Conservation (phyloP, 2,888 invertebrate species). For the Geophilus truncorum region DNA sequence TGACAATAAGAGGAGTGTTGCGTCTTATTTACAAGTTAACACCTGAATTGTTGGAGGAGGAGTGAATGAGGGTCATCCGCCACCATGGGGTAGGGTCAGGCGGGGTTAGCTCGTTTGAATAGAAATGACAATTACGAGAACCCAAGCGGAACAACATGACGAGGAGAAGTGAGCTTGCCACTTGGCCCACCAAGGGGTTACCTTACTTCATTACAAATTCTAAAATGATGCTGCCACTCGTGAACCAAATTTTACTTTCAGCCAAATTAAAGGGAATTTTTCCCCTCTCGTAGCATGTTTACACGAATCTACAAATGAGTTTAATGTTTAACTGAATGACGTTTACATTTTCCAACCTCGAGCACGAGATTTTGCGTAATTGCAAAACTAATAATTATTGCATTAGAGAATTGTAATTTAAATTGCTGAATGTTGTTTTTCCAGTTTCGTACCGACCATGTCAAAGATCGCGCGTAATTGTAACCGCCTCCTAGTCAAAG, state of each 20-base stretch:
- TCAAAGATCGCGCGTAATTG: too few relatives aligned
- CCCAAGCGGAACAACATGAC: background rate
- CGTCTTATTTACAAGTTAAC: background rate
- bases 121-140: conserved; percentile 14
- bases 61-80: conserved; percentile 14
- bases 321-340: background rate
- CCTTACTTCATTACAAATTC: background rate
- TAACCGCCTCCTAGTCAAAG: too few relatives aligned
- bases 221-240: background rate
- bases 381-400: too few relatives aligned
- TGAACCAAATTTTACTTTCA: background rate
- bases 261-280: background rate
- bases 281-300: background rate
- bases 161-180: background rate
- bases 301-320: background rate
- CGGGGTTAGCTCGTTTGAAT: conserved; percentile 4
- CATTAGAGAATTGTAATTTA: too few relatives aligned
- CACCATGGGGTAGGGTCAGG: conserved; percentile 4
- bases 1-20: background rate
- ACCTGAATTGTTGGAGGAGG: background rate
- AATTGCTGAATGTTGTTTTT: too few relatives aligned
- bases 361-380: too few relatives aligned
- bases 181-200: background rate
- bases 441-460: too few relatives aligned
- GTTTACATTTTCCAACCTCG: background rate